These are phyloP conservation scores for Catocala sponsa DNA, from an alignment of 2,888 invertebrate genomes.

Conservation along the genomic window DNA sequence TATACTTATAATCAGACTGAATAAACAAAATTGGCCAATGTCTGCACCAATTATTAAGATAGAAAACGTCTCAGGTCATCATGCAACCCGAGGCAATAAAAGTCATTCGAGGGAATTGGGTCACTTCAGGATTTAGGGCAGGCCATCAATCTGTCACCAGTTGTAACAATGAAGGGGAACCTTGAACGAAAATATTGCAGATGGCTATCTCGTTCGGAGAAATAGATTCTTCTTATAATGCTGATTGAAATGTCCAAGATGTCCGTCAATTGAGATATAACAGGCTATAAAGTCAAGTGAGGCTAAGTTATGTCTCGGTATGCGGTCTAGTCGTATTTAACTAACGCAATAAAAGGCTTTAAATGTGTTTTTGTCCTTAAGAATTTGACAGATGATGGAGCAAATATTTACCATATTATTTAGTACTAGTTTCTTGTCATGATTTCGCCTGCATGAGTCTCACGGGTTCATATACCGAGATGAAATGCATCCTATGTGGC, in stretches of 20 bases:
- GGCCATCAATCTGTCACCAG: slow-evolving; percentile 19
- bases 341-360: too few relatives aligned
- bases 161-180: slow-evolving; percentile 6
- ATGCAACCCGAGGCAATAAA: slow-evolving; percentile 13
- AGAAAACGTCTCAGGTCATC: slow-evolving; percentile 8
- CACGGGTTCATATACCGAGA: too few relatives aligned
- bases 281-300: too few relatives aligned
- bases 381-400: too few relatives aligned
- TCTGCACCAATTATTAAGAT: neutral
- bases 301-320: too few relatives aligned
- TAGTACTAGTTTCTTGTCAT: too few relatives aligned
- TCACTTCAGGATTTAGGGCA: slow-evolving; percentile 16
- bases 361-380: too few relatives aligned
- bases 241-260: neutral
- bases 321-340: too few relatives aligned
- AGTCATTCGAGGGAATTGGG: slow-evolving; percentile 19
- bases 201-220: neutral
- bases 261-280: neutral
- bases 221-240: neutral
- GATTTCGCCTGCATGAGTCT: too few relatives aligned
- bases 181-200: slow-evolving; percentile 6
- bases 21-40: neutral
- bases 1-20: neutral
- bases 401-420: too few relatives aligned
- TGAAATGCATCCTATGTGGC: too few relatives aligned